Evolutionary conservation across 2,113 vertebrate genomes (phyloP).

Genomic region (Prolemur simus): DNA sequence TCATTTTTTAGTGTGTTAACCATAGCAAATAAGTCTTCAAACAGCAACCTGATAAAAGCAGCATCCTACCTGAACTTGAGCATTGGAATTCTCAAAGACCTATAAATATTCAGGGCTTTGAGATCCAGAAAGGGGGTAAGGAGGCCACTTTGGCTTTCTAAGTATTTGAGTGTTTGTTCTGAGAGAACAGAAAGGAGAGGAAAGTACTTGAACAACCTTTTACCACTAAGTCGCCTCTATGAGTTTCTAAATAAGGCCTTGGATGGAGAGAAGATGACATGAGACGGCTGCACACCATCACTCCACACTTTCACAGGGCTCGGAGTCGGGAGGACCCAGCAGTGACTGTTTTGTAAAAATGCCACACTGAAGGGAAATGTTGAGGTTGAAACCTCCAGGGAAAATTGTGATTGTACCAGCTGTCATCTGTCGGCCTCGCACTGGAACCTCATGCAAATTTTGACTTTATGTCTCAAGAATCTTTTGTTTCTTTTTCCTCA

Average conservation of each 20-base stretch:
- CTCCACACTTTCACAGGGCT: slow-evolving; percentile 44
- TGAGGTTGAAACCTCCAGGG: neutral
- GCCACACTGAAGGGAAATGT: neutral
- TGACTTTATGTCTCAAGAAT: slow-evolving; percentile 8
- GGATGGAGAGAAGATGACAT: slow-evolving; percentile 13
- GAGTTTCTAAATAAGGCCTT: slow-evolving; percentile 73
- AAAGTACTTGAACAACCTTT: slow-evolving; percentile 53
- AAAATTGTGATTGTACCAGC: neutral
- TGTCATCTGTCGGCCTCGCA: neutral
- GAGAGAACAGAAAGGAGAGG: neutral
- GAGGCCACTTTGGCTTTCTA: neutral
- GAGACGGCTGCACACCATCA: slow-evolving; percentile 64
- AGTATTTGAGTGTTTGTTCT: neutral
- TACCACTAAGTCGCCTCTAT: neutral
- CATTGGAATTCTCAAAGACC: neutral
- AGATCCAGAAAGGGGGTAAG: neutral
- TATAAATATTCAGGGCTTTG: neutral
- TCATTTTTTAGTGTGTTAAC: neutral
- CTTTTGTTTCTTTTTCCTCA: neutral
- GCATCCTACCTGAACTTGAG: neutral
- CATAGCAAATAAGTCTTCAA: neutral
- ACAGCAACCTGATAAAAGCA: neutral
- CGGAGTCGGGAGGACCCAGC: neutral
- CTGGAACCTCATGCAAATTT: neutral
- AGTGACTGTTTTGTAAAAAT: neutral